A percentile compares a stretch with the other conserved stretches of the same genome.
phyloP scores from a whole-genome alignment of 2,113 vertebrate species.

The Serilophus lunatus region DNA sequence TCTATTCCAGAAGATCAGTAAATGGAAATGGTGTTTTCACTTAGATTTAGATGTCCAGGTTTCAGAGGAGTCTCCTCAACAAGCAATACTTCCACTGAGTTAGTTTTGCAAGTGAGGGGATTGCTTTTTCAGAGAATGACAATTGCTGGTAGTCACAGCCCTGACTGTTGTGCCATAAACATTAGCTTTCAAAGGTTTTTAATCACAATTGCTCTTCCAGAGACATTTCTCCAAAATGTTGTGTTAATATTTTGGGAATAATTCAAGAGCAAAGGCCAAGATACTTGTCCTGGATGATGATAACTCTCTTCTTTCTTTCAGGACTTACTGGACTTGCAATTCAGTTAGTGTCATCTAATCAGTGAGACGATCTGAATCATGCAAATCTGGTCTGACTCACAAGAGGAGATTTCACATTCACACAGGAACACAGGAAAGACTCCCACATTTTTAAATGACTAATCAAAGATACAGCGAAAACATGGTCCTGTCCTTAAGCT shows the following conservation, averaged over 20 bases:
- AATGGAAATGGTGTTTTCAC: background rate
- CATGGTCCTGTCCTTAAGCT: background rate
- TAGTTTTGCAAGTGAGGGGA: background rate
- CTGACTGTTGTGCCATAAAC: background rate
- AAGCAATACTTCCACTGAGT: background rate
- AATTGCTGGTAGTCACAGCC: background rate
- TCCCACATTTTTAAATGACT: background rate
- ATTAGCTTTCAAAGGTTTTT: background rate
- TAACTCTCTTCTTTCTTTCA: background rate
- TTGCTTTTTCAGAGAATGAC: fast-evolving
- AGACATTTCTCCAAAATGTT: background rate
- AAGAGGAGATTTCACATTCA: background rate
- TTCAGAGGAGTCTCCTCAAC: background rate
- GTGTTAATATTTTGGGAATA: background rate
- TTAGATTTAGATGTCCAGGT: background rate
- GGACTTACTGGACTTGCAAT: background rate
- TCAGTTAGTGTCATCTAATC: background rate
- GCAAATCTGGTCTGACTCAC: background rate
- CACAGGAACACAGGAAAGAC: background rate
- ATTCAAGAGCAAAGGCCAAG: background rate
- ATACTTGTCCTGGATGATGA: background rate
- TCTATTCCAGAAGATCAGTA: background rate
- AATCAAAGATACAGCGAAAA: background rate
- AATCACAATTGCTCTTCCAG: background rate
- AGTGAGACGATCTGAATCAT: conserved; percentile 8